Conservation (phyloP, 1,140 invertebrate genomes). For the Trissolcus basalis region DNA sequence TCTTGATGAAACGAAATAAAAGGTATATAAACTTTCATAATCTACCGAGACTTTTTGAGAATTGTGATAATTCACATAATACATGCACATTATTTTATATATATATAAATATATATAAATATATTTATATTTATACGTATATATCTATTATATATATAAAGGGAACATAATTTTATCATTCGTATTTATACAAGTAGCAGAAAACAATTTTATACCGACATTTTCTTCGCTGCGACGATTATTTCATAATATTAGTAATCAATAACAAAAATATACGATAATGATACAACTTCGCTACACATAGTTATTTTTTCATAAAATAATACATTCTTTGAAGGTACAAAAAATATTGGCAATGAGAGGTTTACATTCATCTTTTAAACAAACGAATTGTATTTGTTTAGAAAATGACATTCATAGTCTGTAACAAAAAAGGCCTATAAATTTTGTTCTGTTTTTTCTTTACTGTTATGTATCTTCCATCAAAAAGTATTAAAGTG, state of each 20-base stretch:
- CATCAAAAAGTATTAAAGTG: slow-evolving; percentile 60
- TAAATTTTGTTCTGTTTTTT: slow-evolving; percentile 49
- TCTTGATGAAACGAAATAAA: neutral
- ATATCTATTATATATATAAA: slow-evolving; percentile 57
- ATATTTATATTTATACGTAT: no score
- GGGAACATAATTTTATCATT: slow-evolving; percentile 59
- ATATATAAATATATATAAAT: no score
- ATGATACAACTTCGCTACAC: slow-evolving; percentile 57
- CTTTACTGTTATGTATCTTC: slow-evolving; percentile 25
- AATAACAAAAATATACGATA: slow-evolving; percentile 61
- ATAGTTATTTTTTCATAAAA: slow-evolving; percentile 40
- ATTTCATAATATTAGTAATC: slow-evolving; percentile 60
- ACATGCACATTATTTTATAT: slow-evolving; percentile 38
- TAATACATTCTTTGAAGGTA: slow-evolving; percentile 46
- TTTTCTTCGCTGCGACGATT: slow-evolving; percentile 54
- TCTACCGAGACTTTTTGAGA: slow-evolving; percentile 14
- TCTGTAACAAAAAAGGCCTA: slow-evolving; percentile 53
- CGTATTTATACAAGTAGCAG: slow-evolving; percentile 56
- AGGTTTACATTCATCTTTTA: slow-evolving; percentile 12
- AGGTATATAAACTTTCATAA: slow-evolving; percentile 17
- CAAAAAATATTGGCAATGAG: slow-evolving; percentile 56
- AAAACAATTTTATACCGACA: slow-evolving; percentile 55
- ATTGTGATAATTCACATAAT: slow-evolving; percentile 47
- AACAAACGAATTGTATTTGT: slow-evolving; percentile 47
- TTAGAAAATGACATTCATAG: slow-evolving; percentile 3